Evolutionary conservation across 2,113 vertebrate genomes (phyloP).

Genomic region (Ptilorrhoa leucosticta): DNA sequence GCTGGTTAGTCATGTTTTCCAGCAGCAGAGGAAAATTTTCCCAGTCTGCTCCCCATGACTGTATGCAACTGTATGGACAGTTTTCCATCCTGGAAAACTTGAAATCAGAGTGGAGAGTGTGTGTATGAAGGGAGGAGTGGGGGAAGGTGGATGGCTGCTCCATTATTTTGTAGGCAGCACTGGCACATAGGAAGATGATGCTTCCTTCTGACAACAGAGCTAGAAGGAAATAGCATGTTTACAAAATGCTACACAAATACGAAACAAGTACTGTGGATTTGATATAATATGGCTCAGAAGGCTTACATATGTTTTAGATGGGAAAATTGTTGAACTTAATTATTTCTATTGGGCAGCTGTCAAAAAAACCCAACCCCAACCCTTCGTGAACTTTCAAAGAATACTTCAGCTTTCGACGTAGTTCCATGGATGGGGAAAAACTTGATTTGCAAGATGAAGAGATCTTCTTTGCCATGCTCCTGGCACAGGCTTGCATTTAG

Average conservation of each 20-base stretch:
- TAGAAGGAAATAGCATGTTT: not conserved
- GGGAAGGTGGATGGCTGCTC: not conserved
- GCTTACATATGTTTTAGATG: not conserved
- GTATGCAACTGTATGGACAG: not conserved
- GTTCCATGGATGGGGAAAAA: not conserved
- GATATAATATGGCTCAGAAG: not conserved
- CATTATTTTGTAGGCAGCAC: not conserved
- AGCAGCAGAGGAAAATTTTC: constrained; percentile 7
- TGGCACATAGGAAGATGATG: not conserved
- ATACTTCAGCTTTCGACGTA: not conserved
- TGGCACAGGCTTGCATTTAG: not conserved
- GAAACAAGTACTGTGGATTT: not conserved
- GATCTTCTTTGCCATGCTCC: not conserved
- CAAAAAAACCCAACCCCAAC: not conserved
- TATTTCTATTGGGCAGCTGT: not conserved
- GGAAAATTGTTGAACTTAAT: not conserved
- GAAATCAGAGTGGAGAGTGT: not conserved
- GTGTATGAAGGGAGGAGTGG: not conserved
- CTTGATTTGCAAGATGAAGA: not conserved
- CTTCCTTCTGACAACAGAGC: not conserved
- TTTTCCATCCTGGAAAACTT: constrained; percentile 50
- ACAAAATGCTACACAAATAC: not conserved
- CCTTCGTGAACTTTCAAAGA: not conserved
- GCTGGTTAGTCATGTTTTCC: constrained; percentile 60
- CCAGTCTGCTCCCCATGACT: not conserved